A percentile compares a stretch with the other conserved stretches of the same genome.
Conservation (phyloP, 2,888 invertebrate genomes). For the Halocaridina rubra region DNA sequence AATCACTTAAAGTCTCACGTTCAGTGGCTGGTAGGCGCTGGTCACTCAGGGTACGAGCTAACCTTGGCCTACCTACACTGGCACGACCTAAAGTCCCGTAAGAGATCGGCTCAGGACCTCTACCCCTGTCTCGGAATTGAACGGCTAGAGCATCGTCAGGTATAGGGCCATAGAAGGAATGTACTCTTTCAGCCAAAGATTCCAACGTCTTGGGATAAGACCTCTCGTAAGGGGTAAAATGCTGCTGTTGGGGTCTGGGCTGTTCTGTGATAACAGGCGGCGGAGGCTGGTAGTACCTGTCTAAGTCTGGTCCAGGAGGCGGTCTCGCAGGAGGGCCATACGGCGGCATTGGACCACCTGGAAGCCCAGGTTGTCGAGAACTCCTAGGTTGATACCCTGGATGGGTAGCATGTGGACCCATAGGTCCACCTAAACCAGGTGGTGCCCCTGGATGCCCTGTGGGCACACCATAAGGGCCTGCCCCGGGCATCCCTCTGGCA, state of each 20-base stretch:
- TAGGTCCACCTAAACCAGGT: conserved; percentile 73
- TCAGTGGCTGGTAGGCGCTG: conserved; percentile 89
- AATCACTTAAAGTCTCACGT: conserved; percentile 64
- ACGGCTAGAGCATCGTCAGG: conserved; percentile 72
- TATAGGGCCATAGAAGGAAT: conserved; percentile 69
- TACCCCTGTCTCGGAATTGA: conserved; percentile 78
- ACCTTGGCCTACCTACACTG: conserved; percentile 65
- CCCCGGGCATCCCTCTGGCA: conserved; percentile 42
- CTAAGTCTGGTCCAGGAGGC: conserved; percentile 42
- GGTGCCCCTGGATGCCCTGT: conserved; percentile 27
- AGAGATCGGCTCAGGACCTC: conserved; percentile 72
- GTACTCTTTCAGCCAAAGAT: conserved; percentile 91
- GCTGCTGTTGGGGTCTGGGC: conserved; percentile 81
- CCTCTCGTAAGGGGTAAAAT: conserved; percentile 89
- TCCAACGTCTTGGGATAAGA: conserved; percentile 88
- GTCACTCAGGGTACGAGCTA: conserved; percentile 91
- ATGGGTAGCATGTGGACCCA: conserved; percentile 68
- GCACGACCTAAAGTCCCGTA: conserved; percentile 66
- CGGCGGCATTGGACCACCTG: conserved; percentile 36
- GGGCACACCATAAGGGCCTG: conserved; percentile 40
- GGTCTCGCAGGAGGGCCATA: conserved; percentile 53
- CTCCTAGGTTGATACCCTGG: conserved; percentile 77
- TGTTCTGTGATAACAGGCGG: conserved; percentile 89
- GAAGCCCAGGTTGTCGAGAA: conserved; percentile 35
- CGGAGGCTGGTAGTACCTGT: conserved; percentile 72